These are phyloP conservation scores for Pissodes strobi DNA, from an alignment of 1,140 invertebrate species.

Conservation along the genomic window DNA sequence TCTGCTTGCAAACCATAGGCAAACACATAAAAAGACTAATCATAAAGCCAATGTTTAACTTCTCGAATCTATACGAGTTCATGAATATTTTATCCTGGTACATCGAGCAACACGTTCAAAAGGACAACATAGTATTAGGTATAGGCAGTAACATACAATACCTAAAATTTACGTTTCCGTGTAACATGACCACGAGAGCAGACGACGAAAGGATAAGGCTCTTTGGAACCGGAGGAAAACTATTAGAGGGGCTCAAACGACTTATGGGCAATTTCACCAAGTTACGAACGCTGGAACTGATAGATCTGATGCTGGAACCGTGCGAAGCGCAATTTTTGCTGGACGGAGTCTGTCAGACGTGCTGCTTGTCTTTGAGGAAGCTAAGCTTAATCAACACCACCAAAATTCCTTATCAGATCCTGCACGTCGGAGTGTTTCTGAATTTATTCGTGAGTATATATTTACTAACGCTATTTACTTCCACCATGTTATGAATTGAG, in stretches of 20 bases:
- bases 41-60: constrained; percentile 77
- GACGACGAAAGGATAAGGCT: constrained; percentile 66
- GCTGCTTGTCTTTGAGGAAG: constrained; percentile 66
- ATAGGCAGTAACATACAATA: constrained; percentile 65
- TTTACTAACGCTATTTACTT: no score
- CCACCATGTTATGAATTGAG: no score
- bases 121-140: constrained; percentile 51
- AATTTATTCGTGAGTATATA: constrained; percentile 66
- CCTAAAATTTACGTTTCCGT: constrained; percentile 79
- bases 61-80: constrained; percentile 84
- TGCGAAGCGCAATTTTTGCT: constrained; percentile 71
- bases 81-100: constrained; percentile 81
- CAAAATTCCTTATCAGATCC: constrained; percentile 70
- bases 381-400: constrained; percentile 78
- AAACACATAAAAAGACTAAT: constrained; percentile 68
- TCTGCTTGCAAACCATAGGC: constrained; percentile 74
- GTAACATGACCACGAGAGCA: constrained; percentile 70
- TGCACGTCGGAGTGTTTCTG: constrained; percentile 78
- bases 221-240: constrained; percentile 78
- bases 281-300: constrained; percentile 70
- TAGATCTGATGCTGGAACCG: constrained; percentile 77
- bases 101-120: constrained; percentile 58
- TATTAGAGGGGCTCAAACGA: constrained; percentile 70
- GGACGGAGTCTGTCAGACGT: constrained; percentile 73
- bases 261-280: constrained; percentile 71